phyloP scores from a whole-genome alignment of 1,140 invertebrate species.

The Apis laboriosa region DNA sequence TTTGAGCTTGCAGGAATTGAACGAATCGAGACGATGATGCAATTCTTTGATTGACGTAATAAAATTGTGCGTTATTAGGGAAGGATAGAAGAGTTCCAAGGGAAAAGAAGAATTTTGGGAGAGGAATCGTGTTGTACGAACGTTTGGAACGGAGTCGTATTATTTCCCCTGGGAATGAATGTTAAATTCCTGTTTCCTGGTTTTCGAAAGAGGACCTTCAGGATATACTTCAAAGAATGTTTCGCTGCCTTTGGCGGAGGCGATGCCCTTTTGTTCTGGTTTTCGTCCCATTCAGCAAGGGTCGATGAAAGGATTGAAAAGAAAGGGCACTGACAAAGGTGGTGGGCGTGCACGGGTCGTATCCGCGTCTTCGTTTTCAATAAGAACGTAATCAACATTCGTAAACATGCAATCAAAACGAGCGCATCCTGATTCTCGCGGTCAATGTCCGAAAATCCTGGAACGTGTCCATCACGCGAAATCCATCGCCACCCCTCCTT shows the following conservation, averaged over 20 bases:
- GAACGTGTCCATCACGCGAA: background rate
- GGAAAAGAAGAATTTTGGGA: background rate
- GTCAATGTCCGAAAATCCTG: slow-evolving; percentile 50
- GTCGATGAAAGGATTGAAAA: slow-evolving; percentile 63
- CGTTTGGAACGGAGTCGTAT: slow-evolving; percentile 23
- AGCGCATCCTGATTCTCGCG: slow-evolving; percentile 45
- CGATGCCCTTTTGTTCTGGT: slow-evolving; percentile 61
- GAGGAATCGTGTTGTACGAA: background rate
- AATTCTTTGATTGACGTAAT: too few species aligned
- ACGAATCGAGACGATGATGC: too few species aligned
- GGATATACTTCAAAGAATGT: slow-evolving; percentile 64
- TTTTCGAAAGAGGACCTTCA: slow-evolving; percentile 34
- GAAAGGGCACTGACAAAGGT: slow-evolving; percentile 58
- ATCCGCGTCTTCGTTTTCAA: slow-evolving; percentile 56
- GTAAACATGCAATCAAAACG: slow-evolving; percentile 63
- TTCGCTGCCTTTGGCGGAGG: slow-evolving; percentile 53
- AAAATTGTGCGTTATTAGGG: too few species aligned
- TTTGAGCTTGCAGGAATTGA: too few species aligned
- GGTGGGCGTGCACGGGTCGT: slow-evolving; percentile 57
- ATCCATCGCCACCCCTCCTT: background rate
- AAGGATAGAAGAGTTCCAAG: too few species aligned
- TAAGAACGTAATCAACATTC: slow-evolving; percentile 61
- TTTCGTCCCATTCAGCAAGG: slow-evolving; percentile 49
- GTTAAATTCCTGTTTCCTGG: slow-evolving; percentile 53
- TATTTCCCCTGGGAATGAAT: slow-evolving; percentile 60